Base-by-base conservation (phyloP, 2,113 vertebrate species). In the Oncorhynchus nerka region DNA sequence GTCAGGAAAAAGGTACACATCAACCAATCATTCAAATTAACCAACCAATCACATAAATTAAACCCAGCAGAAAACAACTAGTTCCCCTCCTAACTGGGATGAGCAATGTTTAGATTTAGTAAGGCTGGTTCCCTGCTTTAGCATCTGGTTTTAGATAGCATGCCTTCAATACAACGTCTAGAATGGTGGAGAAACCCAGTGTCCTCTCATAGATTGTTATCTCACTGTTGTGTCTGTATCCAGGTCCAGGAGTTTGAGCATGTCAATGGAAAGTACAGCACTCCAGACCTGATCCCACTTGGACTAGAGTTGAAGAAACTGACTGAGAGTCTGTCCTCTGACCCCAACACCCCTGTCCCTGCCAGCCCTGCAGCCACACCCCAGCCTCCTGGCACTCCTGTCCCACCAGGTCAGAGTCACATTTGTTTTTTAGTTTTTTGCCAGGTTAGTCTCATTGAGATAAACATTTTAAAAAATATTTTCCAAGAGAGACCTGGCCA, bases 241-340 rank as follows among this genome's bases (percentile, higher is more conserved):
- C 76, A 99, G 98, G 98, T 99, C 7, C 98, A 99, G 85, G 98
- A 99, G 84, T 99, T 99, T 1, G 97, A 99, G 80, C 96, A 97
- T 0, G 95, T 99, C n/a, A 99, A 99, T 0, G 98, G 98, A 8
- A 97, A 97, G 86, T 94, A 96, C 89, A 99, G 98, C 84, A 98
- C 96, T 49, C 97, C 97, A 0, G 98, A 98, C 75, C 76, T 97
- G 84, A 92, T 97, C 79, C 95, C 96, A 0, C 95, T 95, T n/a
- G 95, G 95, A 0, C 84, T 94, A 0, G 97, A 97, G 81, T 83
- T 91, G 87, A 99, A 95, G 91, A 99, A 97, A 66, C 91, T 89
- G 26, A 92, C 89, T 0, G 97, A 99, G 78, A 87, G 92, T 2
- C 76, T 96, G 34, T 97, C 97, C 7, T 98, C 97, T 0, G 97